phyloP scores from a whole-genome alignment of 2,888 invertebrate genomes.

The Sinodicranocentrus sp. region DNA sequence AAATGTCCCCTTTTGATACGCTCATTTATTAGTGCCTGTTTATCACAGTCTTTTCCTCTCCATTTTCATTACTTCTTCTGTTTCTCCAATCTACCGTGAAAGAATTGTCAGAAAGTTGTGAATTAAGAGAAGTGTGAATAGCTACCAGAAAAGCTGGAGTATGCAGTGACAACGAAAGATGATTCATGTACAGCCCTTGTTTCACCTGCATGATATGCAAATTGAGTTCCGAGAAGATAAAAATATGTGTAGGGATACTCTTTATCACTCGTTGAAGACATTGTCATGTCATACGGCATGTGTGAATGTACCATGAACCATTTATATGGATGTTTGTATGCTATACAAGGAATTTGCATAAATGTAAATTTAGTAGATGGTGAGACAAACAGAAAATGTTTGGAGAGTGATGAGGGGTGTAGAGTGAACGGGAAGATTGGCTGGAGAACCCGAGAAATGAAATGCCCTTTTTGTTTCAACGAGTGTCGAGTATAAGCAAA shows the following conservation, averaged over 20 bases:
- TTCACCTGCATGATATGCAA: conserved; percentile 36
- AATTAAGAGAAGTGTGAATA: not conserved
- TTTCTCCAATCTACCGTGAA: not conserved
- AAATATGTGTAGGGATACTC: not conserved
- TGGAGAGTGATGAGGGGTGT: not conserved
- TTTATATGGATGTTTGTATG: not conserved
- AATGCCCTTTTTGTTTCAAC: conserved; percentile 16
- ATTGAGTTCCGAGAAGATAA: conserved; percentile 1
- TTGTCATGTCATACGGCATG: not conserved
- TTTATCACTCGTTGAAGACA: not conserved
- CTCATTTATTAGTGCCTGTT: conserved; percentile 31
- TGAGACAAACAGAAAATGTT: not conserved
- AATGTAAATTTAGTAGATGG: not conserved
- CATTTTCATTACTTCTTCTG: not conserved
- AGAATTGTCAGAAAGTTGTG: not conserved
- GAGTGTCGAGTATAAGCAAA: not conserved
- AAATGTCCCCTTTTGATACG: conserved; percentile 46
- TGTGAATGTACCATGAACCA: not conserved
- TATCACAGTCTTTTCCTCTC: conserved; percentile 2
- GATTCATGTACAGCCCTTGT: conserved; percentile 9
- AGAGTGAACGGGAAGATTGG: not conserved
- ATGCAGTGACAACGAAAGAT: conserved; percentile 33
- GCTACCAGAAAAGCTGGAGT: not conserved
- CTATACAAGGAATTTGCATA: not conserved
- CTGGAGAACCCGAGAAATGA: not conserved